Evolutionary conservation across 2,888 invertebrate genomes (phyloP), one percentile per base, ranked within the genome.

Genomic region (Melanargia galathea): DNA sequence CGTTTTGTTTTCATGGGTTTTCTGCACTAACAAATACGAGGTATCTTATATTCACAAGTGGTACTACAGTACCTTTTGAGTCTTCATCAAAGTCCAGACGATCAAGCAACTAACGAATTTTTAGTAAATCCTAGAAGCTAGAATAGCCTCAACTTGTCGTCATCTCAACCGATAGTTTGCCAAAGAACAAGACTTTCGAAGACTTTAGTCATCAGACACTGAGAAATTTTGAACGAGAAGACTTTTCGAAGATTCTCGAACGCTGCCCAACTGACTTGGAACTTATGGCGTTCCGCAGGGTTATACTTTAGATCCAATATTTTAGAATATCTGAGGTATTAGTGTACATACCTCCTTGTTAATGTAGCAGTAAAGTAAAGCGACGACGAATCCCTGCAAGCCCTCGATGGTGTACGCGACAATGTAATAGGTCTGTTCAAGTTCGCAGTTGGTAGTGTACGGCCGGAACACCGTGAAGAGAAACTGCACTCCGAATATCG

Each of bases 401-500:
- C 92, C 93, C 71, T 94, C 94, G 35, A 94, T 79, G 0, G 92
- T 78, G 70, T 94, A 94, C 1, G 93, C 90, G n/a, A 90, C 71
- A 72, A 92, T 93, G 71, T 93, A 93, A 73, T 93, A 94, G 13
- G 86, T 75, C 72, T 94, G 93, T 70, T 94, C 93, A 68, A 72
- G 78, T 0, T 72, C 83, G 79, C 90, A 93, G 71, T 84, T 86
- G 0, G 82, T 83, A 0, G 93, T 92, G 16, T 82, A 81, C 2
- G 93, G 93, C 59, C 92, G 81, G 40, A 93, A 86, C 0, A 93
- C 92, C 0, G 93, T 93, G 60, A 95, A 81, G 18, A 95, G 84
- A 72, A 95, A 94, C 73, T 95, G 95, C 0, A 94, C 87, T 1
- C 95, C 95, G 70, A 95, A 94, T 38, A 95, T 83, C 0, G 95